Percentiles rank a stretch among this genome's conserved stretches.
Conservation (phyloP, 2,888 invertebrate genomes). For the Agrochola lychnidis region DNA sequence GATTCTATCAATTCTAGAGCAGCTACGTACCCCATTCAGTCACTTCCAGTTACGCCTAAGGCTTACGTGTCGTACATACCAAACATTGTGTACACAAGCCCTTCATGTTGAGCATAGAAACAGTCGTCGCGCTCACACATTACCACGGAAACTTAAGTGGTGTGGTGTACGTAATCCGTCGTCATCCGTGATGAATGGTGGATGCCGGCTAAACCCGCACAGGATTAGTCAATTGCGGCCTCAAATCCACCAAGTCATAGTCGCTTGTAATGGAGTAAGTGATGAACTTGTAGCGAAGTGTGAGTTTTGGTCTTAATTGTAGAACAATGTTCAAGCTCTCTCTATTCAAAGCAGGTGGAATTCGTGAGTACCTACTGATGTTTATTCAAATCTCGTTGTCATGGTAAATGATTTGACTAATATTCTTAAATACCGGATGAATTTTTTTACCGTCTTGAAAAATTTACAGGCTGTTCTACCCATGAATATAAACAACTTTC, state of each 20-base stretch:
- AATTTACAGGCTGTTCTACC: too few species aligned
- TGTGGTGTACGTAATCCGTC: constrained; percentile 66
- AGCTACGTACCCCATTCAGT: constrained; percentile 38
- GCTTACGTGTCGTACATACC: constrained; percentile 36
- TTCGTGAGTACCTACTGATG: neutral
- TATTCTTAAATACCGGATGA: too few species aligned
- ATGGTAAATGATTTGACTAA: neutral
- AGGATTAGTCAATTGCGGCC: constrained; percentile 77
- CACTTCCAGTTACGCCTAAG: constrained; percentile 38
- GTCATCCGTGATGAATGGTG: constrained; percentile 77
- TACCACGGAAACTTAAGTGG: constrained; percentile 61
- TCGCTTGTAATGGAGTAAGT: constrained; percentile 56
- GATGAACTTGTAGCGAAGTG: constrained; percentile 27
- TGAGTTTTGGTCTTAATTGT: neutral
- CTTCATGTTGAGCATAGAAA: constrained; percentile 36
- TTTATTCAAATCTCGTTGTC: neutral
- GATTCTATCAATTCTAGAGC: constrained; percentile 35
- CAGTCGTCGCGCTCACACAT: constrained; percentile 51
- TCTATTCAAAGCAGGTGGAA: too few species aligned
- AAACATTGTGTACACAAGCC: constrained; percentile 52
- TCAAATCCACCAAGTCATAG: constrained; percentile 74
- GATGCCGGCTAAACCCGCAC: constrained; percentile 62
- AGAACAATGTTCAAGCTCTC: neutral
- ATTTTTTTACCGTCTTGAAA: too few species aligned
- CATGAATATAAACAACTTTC: too few species aligned